Conservation (phyloP, 1,140 invertebrate genomes). For the Papilio dardanus region DNA sequence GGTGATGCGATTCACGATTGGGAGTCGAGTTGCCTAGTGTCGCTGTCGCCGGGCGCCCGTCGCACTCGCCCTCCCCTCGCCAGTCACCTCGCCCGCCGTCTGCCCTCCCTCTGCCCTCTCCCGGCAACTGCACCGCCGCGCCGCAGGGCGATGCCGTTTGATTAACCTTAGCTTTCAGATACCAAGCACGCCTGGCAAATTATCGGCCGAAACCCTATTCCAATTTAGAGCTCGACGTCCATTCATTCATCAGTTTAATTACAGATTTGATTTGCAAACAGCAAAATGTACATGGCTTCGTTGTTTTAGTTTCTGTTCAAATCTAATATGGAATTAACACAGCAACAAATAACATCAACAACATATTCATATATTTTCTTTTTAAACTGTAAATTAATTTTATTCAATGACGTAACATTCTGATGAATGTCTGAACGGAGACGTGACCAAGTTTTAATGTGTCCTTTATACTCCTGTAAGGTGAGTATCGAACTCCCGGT, state of each 20-base stretch:
- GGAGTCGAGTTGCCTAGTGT: constrained; percentile 27
- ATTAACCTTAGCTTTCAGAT: constrained; percentile 16
- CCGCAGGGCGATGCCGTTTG: constrained; percentile 24
- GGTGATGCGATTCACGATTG: constrained; percentile 34
- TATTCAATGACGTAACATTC: not conserved
- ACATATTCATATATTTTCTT: not conserved
- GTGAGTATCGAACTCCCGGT: not conserved
- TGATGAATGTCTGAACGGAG: not conserved
- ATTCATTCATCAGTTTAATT: not conserved
- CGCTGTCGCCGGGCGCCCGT: not conserved
- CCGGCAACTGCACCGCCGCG: constrained; percentile 24
- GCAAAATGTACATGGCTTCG: not conserved
- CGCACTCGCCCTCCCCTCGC: not conserved
- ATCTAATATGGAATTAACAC: not conserved
- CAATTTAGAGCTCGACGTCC: not conserved
- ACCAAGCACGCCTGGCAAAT: constrained; percentile 1
- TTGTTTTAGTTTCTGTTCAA: not conserved
- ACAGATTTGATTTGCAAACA: not conserved
- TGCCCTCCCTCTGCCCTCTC: not conserved
- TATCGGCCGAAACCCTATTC: constrained; percentile 9
- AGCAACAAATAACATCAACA: not conserved
- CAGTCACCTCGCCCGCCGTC: not conserved
- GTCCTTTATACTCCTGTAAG: not conserved
- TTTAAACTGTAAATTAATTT: not conserved
- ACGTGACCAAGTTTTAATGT: not conserved